phyloP scores from a whole-genome alignment of 2,797 vertebrate genomes.

The Channa striata region DNA sequence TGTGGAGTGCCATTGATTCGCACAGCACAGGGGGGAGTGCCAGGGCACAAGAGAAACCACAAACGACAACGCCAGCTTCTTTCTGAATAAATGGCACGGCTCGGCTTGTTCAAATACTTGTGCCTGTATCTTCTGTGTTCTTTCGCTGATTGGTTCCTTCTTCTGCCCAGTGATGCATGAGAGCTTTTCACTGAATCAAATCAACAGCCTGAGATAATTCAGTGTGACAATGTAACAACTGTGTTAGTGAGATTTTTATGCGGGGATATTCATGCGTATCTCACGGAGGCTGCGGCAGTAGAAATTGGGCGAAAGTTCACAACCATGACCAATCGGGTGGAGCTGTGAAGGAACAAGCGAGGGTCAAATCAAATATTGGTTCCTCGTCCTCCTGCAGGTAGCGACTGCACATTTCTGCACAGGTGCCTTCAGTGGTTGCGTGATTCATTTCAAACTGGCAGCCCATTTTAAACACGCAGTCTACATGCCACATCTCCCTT shows the following conservation, averaged over 20 bases:
- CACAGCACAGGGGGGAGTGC: conserved; percentile 31
- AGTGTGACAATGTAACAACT: conserved; percentile 67
- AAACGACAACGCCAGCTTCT: conserved; percentile 20
- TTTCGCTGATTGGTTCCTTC: conserved; percentile 39
- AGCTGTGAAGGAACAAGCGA: conserved; percentile 60
- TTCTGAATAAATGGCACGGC: conserved; percentile 36
- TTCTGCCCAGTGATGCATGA: conserved; percentile 58
- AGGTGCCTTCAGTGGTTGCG: conserved; percentile 60
- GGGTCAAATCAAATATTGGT: conserved; percentile 67
- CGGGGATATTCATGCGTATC: conserved; percentile 48
- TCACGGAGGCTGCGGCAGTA: conserved; percentile 11
- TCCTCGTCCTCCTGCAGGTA: conserved; percentile 44
- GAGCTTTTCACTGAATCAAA: conserved; percentile 69
- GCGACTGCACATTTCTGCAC: conserved; percentile 59
- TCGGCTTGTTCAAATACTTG: conserved; percentile 22
- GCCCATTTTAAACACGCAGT: conserved; percentile 79
- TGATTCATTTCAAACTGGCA: conserved; percentile 78
- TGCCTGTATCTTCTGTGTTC: conserved; percentile 23
- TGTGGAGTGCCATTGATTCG: conserved; percentile 60
- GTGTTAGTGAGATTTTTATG: conserved; percentile 56
- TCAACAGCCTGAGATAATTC: conserved; percentile 71
- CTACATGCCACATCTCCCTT: conserved; percentile 74
- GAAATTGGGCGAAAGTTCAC: conserved; percentile 63
- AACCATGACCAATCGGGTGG: conserved; percentile 18
- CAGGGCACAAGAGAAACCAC: conserved; percentile 48